These are phyloP conservation scores for Anthonomus grandis DNA, from an alignment of 1,140 invertebrate genomes.

Conservation along the genomic window DNA sequence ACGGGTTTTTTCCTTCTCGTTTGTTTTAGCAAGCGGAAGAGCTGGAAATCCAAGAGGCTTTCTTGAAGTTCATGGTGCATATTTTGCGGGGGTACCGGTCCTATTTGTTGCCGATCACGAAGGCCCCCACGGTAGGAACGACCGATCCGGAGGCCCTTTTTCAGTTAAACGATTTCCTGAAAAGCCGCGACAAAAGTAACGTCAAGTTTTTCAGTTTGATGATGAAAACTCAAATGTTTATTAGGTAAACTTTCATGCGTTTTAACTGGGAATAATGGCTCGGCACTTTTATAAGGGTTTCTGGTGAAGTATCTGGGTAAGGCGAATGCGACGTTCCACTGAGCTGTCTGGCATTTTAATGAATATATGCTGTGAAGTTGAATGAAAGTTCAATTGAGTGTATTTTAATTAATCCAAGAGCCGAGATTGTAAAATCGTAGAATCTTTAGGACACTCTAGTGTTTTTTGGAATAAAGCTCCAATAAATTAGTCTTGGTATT, in stretches of 20 bases:
- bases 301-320: no score
- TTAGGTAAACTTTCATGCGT: slow-evolving; percentile 53
- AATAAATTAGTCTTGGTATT: no score
- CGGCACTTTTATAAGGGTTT: no score
- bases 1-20: neutral
- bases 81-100: slow-evolving; percentile 89
- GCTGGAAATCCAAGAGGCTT: slow-evolving; percentile 94
- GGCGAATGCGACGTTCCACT: no score
- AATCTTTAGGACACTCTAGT: no score
- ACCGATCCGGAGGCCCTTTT: slow-evolving; percentile 95
- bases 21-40: slow-evolving; percentile 71
- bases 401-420: no score
- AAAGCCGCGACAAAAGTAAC: slow-evolving; percentile 72
- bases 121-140: slow-evolving; percentile 87
- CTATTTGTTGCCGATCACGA: slow-evolving; percentile 91
- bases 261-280: no score
- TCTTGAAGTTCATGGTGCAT: slow-evolving; percentile 92
- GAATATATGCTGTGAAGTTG: no score
- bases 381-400: no score
- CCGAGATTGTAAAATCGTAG: no score
- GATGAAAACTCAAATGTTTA: slow-evolving; percentile 96
- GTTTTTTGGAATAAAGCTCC: no score
- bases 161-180: slow-evolving; percentile 82
- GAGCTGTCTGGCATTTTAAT: no score
- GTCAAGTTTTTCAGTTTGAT: slow-evolving; percentile 88